Evolutionary conservation across 2,888 invertebrate genomes (phyloP), one percentile per base, ranked within the genome.

Genomic region (Leptinotarsa tumamoca): DNA sequence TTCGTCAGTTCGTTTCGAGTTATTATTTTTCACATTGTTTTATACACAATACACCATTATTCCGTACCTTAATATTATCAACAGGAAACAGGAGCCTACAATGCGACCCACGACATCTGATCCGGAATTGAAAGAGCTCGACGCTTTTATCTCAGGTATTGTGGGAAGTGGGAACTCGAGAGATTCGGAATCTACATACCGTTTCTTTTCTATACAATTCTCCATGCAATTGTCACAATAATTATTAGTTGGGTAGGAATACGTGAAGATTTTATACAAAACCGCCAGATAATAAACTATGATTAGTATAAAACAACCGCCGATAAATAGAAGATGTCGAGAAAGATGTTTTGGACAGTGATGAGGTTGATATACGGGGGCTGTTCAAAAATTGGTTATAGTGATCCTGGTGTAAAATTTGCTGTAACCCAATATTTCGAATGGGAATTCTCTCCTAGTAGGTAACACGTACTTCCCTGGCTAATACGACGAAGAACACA

Each of bases 31-130:
- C 50, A 27, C 23, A 23, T 68, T 68, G n/a, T 68, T 52, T 27
- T 15, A 1, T 15, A 63, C 33, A 63, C 63, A 63, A 63, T 63
- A n/a, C 33, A n/a, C 63, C 63, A 33, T 63, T 63, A 63, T 63
- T 18, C 43, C 43, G 33, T 33, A 63, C 27, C 43, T 63, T 10
- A 63, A 63, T 27, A 33, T 43, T 27, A 63, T 63, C 63, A 33
- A 43, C n/a, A 63, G 63, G 63, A 63, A 63, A 63, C 63, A 63
- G 33, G 33, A 63, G 63, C 43, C 63, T n/a, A 63, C 63, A 63
- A 63, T 63, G 43, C 63, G n/a, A 15, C 58, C 58, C 58, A 14
- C 58, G 63, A 33, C 63, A 63, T 63, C 33, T 63, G 63, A 63
- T 63, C 63, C n/a, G 7, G 63, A 63, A 43, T 63, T n/a, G 18